Base-by-base conservation (phyloP, 2,113 vertebrate species). In the Strigops habroptila region DNA sequence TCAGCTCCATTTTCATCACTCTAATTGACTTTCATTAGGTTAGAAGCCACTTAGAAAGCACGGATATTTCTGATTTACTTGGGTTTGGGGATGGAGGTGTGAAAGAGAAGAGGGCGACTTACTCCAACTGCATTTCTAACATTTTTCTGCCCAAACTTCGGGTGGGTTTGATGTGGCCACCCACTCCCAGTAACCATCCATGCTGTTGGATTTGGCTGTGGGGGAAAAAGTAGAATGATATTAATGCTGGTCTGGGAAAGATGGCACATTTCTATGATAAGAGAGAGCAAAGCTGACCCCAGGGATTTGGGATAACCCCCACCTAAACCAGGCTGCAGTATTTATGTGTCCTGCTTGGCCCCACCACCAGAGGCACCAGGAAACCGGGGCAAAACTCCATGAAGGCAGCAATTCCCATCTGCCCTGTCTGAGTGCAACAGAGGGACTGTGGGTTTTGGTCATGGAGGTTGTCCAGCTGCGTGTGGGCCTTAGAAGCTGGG, bases 11-110 rank as follows among this genome's bases (percentile, higher is more conserved):
- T 94, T 96, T 74, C 78, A 94, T 94, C 73, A 43, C 80, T 86
- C 60, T 96, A 96, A 96, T 95, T 95, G 90, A 91, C 82, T 85
- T 96, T 95, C 95, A 94, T 94, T 95, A 91, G 62, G 82, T 63
- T 51, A 69, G 93, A 95, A 96, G 74, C 37, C 85, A 83, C 85
- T 89, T 96, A 92, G 86, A 62, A 95, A 87, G 48, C 49, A 67
- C 0, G 0, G 10, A 44, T 91, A 94, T 90, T 89, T 84, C 88
- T 59, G 23, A 76, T 86, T 86, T 82, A 39, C 44, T 83, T 88
- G 65, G 62, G 17, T 68, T 57, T 49, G 39, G n/a, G 21, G 53
- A 64, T 33, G 18, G 48, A 93, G n/a, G 64, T 3, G 9, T 1
- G 17, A 81, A 60, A 82, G 64, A 51, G 59, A 84, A 57, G 33